Conservation (phyloP, 2,113 vertebrate genomes). For the Oxyruncus cristatus region DNA sequence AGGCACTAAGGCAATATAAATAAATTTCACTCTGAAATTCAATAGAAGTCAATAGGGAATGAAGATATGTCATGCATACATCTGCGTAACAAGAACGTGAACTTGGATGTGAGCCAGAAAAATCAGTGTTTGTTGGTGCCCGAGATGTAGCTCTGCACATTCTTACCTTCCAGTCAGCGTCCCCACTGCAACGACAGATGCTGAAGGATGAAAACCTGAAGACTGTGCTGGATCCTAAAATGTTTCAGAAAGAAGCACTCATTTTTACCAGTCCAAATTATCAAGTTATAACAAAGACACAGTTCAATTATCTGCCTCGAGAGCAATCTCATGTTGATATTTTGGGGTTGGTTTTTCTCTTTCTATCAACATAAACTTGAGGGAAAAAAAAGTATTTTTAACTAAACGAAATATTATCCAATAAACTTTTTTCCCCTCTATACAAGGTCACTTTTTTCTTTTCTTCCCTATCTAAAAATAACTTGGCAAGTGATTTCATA, state of each 20-base stretch:
- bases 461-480: neutral
- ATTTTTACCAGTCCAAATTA: neutral
- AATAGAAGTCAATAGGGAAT: neutral
- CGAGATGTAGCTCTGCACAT: neutral
- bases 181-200: conserved; percentile 92
- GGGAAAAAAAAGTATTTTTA: neutral
- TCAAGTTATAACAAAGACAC: neutral
- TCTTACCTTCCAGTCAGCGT: conserved; percentile 93
- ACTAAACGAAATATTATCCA: neutral
- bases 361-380: neutral
- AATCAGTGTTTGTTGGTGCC: neutral
- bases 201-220: conserved; percentile 93
- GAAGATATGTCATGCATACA: neutral
- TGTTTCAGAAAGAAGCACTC: conserved; percentile 39
- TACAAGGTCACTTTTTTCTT: neutral
- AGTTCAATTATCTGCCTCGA: neutral
- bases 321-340: neutral
- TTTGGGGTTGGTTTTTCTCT: neutral
- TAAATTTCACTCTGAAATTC: neutral
- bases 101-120: neutral
- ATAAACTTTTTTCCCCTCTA: neutral
- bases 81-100: neutral
- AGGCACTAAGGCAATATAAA: neutral
- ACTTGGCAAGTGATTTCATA: neutral
- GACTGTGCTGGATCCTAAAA: conserved; percentile 92